phyloP scores from a whole-genome alignment of 2,797 vertebrate genomes.

The Atherinosoma microstoma region DNA sequence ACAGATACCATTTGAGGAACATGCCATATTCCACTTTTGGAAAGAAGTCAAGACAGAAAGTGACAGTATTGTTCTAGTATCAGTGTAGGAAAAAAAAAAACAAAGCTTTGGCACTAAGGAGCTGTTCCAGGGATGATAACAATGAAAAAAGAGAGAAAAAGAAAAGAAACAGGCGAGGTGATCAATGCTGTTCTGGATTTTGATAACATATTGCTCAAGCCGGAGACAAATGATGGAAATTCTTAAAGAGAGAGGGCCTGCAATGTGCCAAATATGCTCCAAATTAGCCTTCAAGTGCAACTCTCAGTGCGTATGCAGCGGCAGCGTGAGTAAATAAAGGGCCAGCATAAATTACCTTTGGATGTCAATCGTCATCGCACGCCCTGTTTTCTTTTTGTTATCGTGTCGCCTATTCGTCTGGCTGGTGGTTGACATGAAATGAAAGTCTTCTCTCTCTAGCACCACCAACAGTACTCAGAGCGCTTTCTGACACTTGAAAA shows the following conservation, averaged over 20 bases:
- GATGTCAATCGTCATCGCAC: conserved; percentile 83
- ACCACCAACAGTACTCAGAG: conserved; percentile 78
- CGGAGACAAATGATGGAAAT: conserved; percentile 82
- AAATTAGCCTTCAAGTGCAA: conserved; percentile 85
- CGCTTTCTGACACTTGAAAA: conserved; percentile 85
- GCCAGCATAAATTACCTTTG: conserved; percentile 86
- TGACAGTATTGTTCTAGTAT: conserved; percentile 82
- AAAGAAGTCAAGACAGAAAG: conserved; percentile 75
- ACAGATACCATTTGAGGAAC: conserved; percentile 72
- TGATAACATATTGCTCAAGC: conserved; percentile 79
- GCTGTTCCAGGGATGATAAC: conserved; percentile 76
- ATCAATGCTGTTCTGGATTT: conserved; percentile 83
- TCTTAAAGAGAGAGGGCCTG: conserved; percentile 78
- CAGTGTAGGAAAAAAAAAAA: conserved; percentile 74
- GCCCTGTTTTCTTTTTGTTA: conserved; percentile 84
- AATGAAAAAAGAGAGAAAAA: conserved; percentile 37
- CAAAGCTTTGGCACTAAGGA: conserved; percentile 79
- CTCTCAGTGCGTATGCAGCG: conserved; percentile 67
- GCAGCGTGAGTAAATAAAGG: conserved; percentile 80
- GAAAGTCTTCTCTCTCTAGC: conserved; percentile 82
- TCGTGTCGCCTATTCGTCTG: conserved; percentile 82
- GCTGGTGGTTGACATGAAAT: conserved; percentile 84
- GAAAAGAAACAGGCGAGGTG: conserved; percentile 65
- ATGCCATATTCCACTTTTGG: conserved; percentile 71
- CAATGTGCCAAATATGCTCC: conserved; percentile 80